phyloP scores from a whole-genome alignment of 2,888 invertebrate species.

The Noctuana brunneofusca region DNA sequence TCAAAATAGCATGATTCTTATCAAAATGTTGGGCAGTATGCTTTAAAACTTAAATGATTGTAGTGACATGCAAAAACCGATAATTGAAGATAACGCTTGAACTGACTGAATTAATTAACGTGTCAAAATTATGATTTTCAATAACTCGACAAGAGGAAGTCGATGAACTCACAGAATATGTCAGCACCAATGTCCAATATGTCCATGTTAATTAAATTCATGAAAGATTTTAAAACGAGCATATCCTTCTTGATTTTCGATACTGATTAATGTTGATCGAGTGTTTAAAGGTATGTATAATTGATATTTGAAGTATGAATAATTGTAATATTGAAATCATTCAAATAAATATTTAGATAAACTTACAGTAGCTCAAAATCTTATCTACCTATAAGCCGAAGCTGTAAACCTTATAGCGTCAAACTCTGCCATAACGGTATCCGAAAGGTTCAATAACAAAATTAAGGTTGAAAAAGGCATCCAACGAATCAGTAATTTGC shows the following conservation, averaged over 20 bases:
- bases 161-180: conserved; percentile 25
- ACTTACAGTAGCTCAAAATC: background rate
- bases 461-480: conserved; percentile 55
- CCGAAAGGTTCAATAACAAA: conserved; percentile 55
- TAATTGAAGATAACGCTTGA: conserved; percentile 26
- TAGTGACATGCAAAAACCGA: background rate
- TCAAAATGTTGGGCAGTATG: no score
- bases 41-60: background rate
- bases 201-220: conserved; percentile 17
- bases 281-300: no score
- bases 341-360: conserved; percentile 11
- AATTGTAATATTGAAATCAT: no score
- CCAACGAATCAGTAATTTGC: conserved; percentile 62
- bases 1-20: no score
- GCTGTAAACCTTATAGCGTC: background rate
- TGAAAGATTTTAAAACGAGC: conserved; percentile 7
- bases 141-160: conserved; percentile 26
- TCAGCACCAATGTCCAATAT: conserved; percentile 17
- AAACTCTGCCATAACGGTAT: conserved; percentile 46
- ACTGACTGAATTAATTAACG: conserved; percentile 25
- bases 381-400: background rate
- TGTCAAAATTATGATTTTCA: conserved; percentile 26
- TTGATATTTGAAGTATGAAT: no score
- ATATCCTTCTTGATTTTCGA: background rate
- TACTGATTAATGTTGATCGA: background rate